Percentiles rank a stretch among this genome's conserved stretches.
phyloP scores from a whole-genome alignment of 2,797 vertebrate species.

The Pagetopsis macropterus region DNA sequence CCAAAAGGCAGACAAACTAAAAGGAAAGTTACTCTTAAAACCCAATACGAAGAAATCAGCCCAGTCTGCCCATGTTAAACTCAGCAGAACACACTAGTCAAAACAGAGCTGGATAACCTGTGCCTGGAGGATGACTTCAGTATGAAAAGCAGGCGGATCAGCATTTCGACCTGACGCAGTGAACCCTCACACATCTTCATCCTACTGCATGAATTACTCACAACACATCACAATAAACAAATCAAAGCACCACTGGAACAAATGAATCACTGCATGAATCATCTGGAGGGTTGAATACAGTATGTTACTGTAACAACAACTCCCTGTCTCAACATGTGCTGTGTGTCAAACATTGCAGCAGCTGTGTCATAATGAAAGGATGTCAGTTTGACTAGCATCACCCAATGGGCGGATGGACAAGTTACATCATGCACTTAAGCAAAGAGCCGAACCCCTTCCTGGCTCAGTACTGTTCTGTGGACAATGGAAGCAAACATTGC shows the following conservation, averaged over 20 bases:
- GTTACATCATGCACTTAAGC: slow-evolving; percentile 28
- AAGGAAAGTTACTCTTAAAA: slow-evolving; percentile 13
- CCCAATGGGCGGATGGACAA: slow-evolving; percentile 10
- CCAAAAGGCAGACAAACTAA: slow-evolving; percentile 10
- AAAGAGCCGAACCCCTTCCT: slow-evolving; percentile 6
- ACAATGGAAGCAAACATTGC: not conserved
- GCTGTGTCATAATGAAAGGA: slow-evolving; percentile 18
- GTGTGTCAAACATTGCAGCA: slow-evolving; percentile 26
- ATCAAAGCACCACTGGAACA: slow-evolving; percentile 39
- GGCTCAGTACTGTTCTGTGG: slow-evolving; percentile 1
- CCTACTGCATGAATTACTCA: slow-evolving; percentile 49
- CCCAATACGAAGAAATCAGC: slow-evolving; percentile 22
- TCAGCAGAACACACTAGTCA: slow-evolving; percentile 39
- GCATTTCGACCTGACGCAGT: slow-evolving; percentile 31
- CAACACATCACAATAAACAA: slow-evolving; percentile 39
- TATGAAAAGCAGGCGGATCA: slow-evolving; percentile 31
- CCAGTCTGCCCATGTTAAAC: slow-evolving; percentile 14
- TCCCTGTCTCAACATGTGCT: slow-evolving; percentile 31
- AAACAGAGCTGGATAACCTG: slow-evolving; percentile 32
- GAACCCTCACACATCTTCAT: slow-evolving; percentile 42
- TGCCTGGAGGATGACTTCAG: slow-evolving; percentile 34
- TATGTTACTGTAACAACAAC: slow-evolving; percentile 50
- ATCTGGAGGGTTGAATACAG: slow-evolving; percentile 41
- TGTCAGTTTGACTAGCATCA: slow-evolving; percentile 15
- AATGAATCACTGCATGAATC: slow-evolving; percentile 54